Evolutionary conservation across 2,797 vertebrate genomes (phyloP).

Genomic region (Sebastes minor): DNA sequence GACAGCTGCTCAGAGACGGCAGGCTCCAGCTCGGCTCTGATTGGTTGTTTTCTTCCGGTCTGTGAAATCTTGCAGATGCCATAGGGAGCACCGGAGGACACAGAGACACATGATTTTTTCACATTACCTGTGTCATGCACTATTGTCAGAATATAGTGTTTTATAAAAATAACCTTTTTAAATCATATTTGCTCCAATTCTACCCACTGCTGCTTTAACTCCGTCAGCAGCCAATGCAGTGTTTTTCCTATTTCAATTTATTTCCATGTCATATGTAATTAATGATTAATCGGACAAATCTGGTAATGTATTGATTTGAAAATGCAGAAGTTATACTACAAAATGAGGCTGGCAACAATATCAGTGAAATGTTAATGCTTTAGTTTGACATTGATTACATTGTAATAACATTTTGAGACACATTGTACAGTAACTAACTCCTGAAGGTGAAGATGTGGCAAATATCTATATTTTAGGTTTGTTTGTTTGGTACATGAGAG

Average conservation of each 20-base stretch:
- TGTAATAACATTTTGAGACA: not conserved
- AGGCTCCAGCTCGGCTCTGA: too few species aligned
- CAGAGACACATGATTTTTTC: too few species aligned
- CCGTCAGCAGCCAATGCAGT: not conserved
- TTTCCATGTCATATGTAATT: not conserved
- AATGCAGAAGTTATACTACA: not conserved
- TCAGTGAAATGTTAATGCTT: not conserved
- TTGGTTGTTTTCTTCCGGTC: too few species aligned
- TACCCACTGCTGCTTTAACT: not conserved
- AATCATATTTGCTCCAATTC: too few species aligned
- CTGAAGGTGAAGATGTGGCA: not conserved
- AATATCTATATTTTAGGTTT: not conserved
- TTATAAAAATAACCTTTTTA: too few species aligned
- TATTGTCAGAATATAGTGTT: too few species aligned
- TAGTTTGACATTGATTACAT: not conserved
- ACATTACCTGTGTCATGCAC: too few species aligned
- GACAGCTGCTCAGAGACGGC: too few species aligned
- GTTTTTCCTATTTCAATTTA: not conserved
- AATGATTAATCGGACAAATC: not conserved
- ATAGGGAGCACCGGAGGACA: too few species aligned
- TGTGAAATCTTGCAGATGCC: too few species aligned
- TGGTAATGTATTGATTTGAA: not conserved
- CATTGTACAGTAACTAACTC: not conserved
- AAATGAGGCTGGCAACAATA: rapidly evolving
- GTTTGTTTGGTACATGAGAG: not conserved